Percentiles rank a stretch among this genome's conserved stretches.
phyloP scores from a whole-genome alignment of 2,113 vertebrate species.

The Crypturellus undulatus region DNA sequence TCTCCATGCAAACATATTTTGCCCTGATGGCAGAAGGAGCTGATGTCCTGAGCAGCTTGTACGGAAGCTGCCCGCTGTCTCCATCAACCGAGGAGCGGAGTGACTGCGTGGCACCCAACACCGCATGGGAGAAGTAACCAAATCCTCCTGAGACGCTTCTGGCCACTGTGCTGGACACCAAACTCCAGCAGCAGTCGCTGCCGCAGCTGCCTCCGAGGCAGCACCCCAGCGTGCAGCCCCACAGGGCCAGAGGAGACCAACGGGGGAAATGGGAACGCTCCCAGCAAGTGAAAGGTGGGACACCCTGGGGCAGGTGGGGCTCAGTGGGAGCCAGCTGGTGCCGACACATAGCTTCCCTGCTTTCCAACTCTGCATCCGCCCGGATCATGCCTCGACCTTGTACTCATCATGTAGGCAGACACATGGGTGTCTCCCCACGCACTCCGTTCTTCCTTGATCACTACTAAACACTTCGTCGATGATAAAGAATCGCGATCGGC shows the following conservation, averaged over 20 bases:
- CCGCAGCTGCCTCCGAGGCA: background rate
- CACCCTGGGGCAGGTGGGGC: too few relatives aligned
- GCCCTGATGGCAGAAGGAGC: background rate
- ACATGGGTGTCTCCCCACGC: background rate
- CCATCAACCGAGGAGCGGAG: background rate
- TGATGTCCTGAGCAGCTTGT: background rate
- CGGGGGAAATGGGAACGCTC: background rate
- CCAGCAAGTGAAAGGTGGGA: too few relatives aligned
- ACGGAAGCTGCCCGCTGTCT: background rate
- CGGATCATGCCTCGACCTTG: background rate
- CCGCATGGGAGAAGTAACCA: rapidly evolving
- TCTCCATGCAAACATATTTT: background rate
- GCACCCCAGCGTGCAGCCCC: background rate
- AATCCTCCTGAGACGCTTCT: background rate
- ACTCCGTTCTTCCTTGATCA: background rate
- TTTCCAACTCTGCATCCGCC: background rate
- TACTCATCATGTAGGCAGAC: background rate
- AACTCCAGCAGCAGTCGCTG: too few relatives aligned
- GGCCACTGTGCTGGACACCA: rapidly evolving
- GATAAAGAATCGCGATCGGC: background rate
- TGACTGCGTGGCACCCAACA: background rate
- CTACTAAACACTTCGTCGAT: background rate
- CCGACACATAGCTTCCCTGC: background rate
- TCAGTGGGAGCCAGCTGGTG: background rate
- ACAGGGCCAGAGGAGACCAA: background rate